Conservation (phyloP, 2,888 invertebrate genomes). For the Rotaria sp. region DNA sequence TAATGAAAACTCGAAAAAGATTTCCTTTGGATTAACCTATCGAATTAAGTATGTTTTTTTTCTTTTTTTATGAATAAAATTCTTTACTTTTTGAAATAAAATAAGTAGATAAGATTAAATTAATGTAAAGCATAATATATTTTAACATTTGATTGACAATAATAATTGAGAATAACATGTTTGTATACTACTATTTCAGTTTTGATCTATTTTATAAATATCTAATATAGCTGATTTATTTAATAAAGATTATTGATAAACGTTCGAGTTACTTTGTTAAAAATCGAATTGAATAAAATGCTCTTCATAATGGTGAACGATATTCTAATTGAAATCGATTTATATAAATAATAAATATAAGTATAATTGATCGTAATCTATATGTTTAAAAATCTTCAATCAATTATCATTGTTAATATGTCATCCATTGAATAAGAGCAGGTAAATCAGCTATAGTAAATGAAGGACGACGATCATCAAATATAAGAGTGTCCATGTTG, state of each 20-base stretch:
- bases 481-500: conserved; percentile 74
- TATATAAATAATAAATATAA: conserved; percentile 80
- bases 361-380: conserved; percentile 78
- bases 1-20: too few relatives aligned
- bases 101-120: neutral
- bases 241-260: conserved; percentile 75
- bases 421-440: conserved; percentile 88
- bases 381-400: conserved; percentile 81
- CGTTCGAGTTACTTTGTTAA: conserved; percentile 81
- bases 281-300: conserved; percentile 75
- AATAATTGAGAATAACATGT: neutral
- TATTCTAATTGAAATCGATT: conserved; percentile 76
- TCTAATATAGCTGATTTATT: conserved; percentile 74
- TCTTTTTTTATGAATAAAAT: too few relatives aligned
- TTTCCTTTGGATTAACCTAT: too few relatives aligned
- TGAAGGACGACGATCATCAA: conserved; percentile 68
- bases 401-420: conserved; percentile 68
- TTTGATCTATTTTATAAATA: conserved; percentile 80
- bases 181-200: neutral
- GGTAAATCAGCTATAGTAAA: conserved; percentile 81
- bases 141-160: conserved; percentile 1
- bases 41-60: too few relatives aligned
- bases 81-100: neutral
- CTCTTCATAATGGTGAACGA: conserved; percentile 63
- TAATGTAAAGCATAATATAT: neutral